Conservation (phyloP, 2,888 invertebrate genomes). For the Drosophila crucigera region DNA sequence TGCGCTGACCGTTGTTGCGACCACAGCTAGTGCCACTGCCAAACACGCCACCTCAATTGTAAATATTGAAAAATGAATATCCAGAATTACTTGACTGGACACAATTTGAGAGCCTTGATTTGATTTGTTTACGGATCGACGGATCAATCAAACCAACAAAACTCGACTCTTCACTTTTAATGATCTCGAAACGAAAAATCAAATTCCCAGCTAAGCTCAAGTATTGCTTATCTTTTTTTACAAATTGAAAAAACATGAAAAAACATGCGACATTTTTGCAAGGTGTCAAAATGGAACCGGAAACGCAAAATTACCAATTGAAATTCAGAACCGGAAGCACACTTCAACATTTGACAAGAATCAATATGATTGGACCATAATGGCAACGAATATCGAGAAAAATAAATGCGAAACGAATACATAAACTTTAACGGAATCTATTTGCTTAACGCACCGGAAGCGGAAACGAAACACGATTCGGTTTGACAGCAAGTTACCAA, state of each 20-base stretch:
- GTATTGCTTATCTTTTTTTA: too few relatives aligned
- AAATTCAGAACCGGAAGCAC: neutral
- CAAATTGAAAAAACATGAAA: neutral
- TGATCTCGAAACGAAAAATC: neutral
- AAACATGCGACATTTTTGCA: neutral
- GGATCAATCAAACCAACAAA: neutral
- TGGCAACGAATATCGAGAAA: neutral
- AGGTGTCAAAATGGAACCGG: neutral
- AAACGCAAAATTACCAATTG: neutral
- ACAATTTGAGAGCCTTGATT: neutral
- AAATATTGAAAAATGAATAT: neutral
- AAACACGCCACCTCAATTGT: conserved; percentile 1
- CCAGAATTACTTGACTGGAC: neutral
- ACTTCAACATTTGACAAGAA: neutral
- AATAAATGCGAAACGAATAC: neutral
- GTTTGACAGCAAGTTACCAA: neutral
- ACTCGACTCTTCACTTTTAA: neutral
- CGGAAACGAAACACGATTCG: neutral
- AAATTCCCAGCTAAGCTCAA: neutral
- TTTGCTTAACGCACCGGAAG: neutral
- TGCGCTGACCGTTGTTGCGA: neutral
- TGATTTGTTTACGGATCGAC: neutral
- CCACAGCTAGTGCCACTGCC: neutral
- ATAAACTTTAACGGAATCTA: neutral
- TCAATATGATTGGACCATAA: neutral